Evolutionary conservation across 2,888 invertebrate species (phyloP).

Genomic region (Oegoconia quadripuncta): DNA sequence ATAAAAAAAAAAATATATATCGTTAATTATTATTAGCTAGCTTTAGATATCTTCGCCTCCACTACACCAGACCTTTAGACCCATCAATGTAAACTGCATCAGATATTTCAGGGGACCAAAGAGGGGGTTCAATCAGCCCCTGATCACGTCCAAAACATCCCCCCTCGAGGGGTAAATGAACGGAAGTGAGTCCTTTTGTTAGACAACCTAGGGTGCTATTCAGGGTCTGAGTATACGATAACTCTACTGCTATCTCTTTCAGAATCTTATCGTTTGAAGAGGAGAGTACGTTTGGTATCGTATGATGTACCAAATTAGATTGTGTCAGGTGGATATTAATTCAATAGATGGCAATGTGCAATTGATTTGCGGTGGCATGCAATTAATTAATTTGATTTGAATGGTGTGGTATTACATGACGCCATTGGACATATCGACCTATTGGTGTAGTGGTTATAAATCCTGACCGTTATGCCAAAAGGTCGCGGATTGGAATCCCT

Average conservation of each 20-base stretch:
- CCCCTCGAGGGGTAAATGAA: slow-evolving; percentile 36
- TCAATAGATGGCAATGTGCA: slow-evolving; percentile 24
- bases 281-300: no score
- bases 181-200: slow-evolving; percentile 47
- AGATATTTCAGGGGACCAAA: slow-evolving; percentile 30
- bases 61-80: slow-evolving; percentile 17
- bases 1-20: no score
- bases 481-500: no score
- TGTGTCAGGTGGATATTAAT: slow-evolving; percentile 29
- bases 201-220: slow-evolving; percentile 23
- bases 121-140: slow-evolving; percentile 41
- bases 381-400: slow-evolving; percentile 25
- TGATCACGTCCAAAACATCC: slow-evolving; percentile 49
- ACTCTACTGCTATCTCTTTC: no score
- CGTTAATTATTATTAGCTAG: neutral
- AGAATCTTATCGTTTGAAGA: no score
- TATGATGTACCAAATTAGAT: no score
- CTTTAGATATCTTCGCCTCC: slow-evolving; percentile 15
- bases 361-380: slow-evolving; percentile 25
- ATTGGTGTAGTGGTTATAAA: no score
- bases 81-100: slow-evolving; percentile 46
- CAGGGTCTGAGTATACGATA: no score
- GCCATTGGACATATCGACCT: no score
- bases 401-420: neutral
- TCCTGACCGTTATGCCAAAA: no score